Percentiles rank a stretch among this genome's conserved stretches.
phyloP scores from a whole-genome alignment of 2,797 vertebrate genomes.

The Heteromormyrus szaboi region DNA sequence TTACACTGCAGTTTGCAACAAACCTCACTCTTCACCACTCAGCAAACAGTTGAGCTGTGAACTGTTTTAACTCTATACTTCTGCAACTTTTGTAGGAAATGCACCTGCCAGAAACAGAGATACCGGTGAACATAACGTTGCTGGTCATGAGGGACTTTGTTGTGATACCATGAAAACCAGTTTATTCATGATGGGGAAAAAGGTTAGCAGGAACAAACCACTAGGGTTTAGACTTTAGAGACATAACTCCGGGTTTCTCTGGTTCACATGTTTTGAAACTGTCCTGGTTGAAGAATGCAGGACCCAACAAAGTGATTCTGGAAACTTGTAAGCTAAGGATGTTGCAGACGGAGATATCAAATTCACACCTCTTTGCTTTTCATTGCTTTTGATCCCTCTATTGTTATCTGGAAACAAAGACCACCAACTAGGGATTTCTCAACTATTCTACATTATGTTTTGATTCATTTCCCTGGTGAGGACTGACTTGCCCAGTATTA shows the following conservation, averaged over 20 bases:
- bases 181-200: neutral
- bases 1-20: neutral
- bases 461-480: neutral
- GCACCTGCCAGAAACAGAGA: neutral
- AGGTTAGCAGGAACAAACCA: neutral
- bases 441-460: neutral
- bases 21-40: neutral
- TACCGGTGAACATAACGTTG: neutral
- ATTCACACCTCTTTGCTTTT: neutral
- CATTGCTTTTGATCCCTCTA: neutral
- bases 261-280: neutral
- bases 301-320: neutral
- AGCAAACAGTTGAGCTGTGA: neutral
- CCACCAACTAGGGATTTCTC: neutral
- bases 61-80: neutral
- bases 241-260: neutral
- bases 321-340: neutral
- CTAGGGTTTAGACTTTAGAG: neutral
- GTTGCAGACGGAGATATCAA: neutral
- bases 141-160: neutral
- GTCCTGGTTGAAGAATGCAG: neutral
- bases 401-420: neutral
- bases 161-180: neutral
- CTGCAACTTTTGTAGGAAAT: neutral
- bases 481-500: neutral